These are phyloP conservation scores for Oriolus oriolus DNA, from an alignment of 2,113 vertebrate genomes.

Conservation along the genomic window DNA sequence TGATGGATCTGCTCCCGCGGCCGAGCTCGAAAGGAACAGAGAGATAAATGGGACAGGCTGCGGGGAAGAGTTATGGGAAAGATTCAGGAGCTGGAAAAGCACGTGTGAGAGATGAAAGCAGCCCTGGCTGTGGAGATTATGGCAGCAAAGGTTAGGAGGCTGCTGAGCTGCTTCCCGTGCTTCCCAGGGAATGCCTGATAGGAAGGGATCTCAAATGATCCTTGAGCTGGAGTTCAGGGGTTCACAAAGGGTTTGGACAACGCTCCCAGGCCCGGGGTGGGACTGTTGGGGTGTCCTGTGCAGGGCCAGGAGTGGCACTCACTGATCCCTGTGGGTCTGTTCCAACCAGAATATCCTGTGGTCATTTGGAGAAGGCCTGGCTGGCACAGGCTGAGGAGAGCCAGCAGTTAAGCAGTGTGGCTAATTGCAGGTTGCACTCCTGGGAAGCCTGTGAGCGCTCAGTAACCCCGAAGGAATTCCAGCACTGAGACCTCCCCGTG, in stretches of 20 bases:
- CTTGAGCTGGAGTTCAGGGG: background rate
- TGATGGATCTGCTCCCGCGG: background rate
- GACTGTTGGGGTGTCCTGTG: background rate
- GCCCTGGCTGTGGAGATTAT: background rate
- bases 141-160: background rate
- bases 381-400: background rate
- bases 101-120: background rate
- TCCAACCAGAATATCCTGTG: background rate
- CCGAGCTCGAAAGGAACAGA: background rate
- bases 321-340: background rate
- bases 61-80: background rate
- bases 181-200: background rate
- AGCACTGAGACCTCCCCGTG: background rate
- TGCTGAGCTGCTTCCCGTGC: background rate
- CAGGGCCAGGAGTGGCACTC: background rate
- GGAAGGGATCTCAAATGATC: background rate
- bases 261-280: fast-evolving
- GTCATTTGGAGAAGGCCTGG: background rate
- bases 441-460: background rate
- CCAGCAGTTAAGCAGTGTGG: background rate
- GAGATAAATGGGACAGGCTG: background rate
- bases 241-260: background rate
- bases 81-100: background rate
- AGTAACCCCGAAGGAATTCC: background rate
- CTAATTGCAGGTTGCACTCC: background rate